Evolutionary conservation across 2,113 vertebrate species (phyloP), one percentile per base, ranked within the genome.

Genomic region (Numenius arquata): DNA sequence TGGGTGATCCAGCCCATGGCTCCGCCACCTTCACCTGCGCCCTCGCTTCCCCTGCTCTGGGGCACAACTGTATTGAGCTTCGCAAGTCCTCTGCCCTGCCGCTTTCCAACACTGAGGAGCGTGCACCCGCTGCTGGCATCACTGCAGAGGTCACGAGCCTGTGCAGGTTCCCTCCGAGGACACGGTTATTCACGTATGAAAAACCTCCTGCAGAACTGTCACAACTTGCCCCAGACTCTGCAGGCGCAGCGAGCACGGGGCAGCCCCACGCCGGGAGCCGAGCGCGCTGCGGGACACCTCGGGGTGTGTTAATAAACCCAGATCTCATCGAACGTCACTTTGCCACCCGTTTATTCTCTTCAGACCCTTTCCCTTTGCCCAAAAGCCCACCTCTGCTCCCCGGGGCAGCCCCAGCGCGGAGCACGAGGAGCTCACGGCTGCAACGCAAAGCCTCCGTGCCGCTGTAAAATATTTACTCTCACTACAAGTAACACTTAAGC

Each of bases 171-270:
- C 75, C 67, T 59, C 45, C 77, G 5, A 36, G 40, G 73, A 53
- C 61, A 8, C 36, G 2, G 40, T 6, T 27, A 45, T 9, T n/a
- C 71, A 9, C 14, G 2, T 0, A 8, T 0, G 4, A 63, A 45
- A 48, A 26, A 29, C 8, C 15, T 5, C 1, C 6, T 1, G 13
- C 6, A 4, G 2, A 41, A 27, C 2, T 1, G 0, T 4, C 32
- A 8, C 6, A 11, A 1, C 27, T 3, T 7, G 47, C 15, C n/a
- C 26, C 72, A 1, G 8, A 0, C 1, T 18, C 19, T 3, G 45
- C 27, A 67, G 76, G 16, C 0, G 1, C 45, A 0, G 38, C 8
- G 3, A 7, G 7, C 19, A 0, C 4, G 1, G 5, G 6, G 19
- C 52, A 41, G 27, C 74, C 70, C 32, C 61, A 5, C 1, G 4